A percentile compares a stretch with the other conserved stretches of the same genome.
Conservation (phyloP, 2,888 invertebrate species). For the Drosophila picticornis region DNA sequence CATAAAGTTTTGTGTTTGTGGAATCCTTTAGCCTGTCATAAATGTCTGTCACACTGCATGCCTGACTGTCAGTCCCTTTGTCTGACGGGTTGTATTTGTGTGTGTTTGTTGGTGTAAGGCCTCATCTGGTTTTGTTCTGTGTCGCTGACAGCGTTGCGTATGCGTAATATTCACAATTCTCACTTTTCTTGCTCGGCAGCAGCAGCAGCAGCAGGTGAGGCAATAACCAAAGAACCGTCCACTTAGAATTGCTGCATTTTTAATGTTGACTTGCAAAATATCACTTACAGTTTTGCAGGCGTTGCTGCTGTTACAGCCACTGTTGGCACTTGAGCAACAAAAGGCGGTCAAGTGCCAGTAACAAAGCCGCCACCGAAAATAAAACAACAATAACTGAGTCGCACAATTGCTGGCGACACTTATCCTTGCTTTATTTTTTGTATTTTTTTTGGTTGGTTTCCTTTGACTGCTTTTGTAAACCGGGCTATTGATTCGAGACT, state of each 20-base stretch:
- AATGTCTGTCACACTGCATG: conserved; percentile 24
- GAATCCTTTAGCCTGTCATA: conserved; percentile 49
- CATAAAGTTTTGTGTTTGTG: conserved; percentile 33
- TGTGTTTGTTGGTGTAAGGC: conserved; percentile 32
- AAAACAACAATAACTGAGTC: neutral
- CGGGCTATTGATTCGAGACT: conserved; percentile 47
- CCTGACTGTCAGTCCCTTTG: conserved; percentile 3
- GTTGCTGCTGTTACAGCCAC: conserved; percentile 9
- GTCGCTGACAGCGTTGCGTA: conserved; percentile 57
- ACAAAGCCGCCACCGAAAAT: conserved; percentile 23
- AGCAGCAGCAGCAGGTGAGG: conserved; percentile 28
- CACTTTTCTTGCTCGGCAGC: conserved; percentile 4
- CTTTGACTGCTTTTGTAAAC: conserved; percentile 16
- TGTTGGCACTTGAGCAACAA: conserved; percentile 27
- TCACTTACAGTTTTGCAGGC: conserved; percentile 38
- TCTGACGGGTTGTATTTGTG: neutral
- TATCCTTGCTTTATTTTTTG: neutral
- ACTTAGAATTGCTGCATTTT: conserved; percentile 69
- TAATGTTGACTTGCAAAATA: conserved; percentile 58
- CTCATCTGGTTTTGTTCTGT: conserved; percentile 22
- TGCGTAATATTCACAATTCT: conserved; percentile 52
- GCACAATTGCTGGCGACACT: conserved; percentile 37
- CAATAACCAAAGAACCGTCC: conserved; percentile 46
- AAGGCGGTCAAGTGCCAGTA: conserved; percentile 7
- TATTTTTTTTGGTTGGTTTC: conserved; percentile 9